These are phyloP conservation scores for Amyelois transitella DNA, from an alignment of 1,140 invertebrate species.

Conservation along the genomic window DNA sequence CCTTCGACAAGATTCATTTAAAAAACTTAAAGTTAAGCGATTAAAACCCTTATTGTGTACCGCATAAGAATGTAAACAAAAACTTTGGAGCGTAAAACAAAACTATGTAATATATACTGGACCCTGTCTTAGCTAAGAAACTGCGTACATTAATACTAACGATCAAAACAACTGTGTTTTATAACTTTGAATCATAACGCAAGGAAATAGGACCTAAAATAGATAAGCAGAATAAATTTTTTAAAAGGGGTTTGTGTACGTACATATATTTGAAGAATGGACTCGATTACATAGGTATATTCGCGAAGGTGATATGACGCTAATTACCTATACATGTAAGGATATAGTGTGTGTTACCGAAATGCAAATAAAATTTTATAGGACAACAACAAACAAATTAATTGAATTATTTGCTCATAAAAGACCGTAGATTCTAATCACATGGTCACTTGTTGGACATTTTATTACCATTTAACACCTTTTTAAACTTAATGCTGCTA, in stretches of 20 bases:
- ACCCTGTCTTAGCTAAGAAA: slow-evolving; percentile 20
- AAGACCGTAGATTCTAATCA: too few species aligned
- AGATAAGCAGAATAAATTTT: not conserved
- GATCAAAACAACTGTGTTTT: slow-evolving; percentile 2
- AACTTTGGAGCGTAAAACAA: not conserved
- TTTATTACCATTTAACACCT: too few species aligned
- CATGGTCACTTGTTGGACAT: too few species aligned
- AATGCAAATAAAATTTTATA: not conserved
- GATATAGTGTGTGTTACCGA: not conserved
- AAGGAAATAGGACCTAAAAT: slow-evolving; percentile 6
- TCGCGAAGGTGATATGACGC: slow-evolving; percentile 6
- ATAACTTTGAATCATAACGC: slow-evolving; percentile 6
- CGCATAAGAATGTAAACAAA: slow-evolving; percentile 1
- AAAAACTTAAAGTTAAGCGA: not conserved
- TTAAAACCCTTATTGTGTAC: not conserved
- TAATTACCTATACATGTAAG: not conserved
- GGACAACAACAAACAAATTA: not conserved
- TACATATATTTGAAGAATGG: slow-evolving; percentile 7
- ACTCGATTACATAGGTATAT: slow-evolving; percentile 8
- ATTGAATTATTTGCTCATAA: not conserved
- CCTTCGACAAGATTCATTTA: slow-evolving; percentile 15
- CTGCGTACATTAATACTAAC: slow-evolving; percentile 28
- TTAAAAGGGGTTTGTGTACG: slow-evolving; percentile 3
- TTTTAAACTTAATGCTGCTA: too few species aligned
- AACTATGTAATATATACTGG: slow-evolving; percentile 8